Conservation (phyloP, 2,113 vertebrate genomes). For the Chloebia gouldiae region DNA sequence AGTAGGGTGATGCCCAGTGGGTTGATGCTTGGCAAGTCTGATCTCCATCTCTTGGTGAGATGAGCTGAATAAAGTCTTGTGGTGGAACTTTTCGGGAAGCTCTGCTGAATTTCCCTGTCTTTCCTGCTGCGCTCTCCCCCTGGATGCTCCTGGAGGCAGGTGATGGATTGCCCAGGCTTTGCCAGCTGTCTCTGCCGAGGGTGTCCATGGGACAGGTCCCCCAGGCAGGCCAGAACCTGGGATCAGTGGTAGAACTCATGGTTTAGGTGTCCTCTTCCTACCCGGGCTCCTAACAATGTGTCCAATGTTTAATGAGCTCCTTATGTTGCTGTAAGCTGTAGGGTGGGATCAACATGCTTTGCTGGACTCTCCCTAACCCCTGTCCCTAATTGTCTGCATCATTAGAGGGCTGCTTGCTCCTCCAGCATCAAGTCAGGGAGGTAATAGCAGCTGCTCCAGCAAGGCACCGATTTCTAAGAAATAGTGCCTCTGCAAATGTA, state of each 20-base stretch:
- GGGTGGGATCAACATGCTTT: background rate
- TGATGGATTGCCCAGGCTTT: background rate
- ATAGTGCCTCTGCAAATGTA: background rate
- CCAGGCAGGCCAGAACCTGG: background rate
- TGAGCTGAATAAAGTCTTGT: background rate
- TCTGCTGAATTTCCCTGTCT: background rate
- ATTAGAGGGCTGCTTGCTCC: background rate
- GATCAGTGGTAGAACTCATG: background rate
- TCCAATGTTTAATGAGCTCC: rapidly evolving
- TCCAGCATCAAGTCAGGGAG: background rate
- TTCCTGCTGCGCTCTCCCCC: background rate
- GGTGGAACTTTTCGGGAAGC: background rate
- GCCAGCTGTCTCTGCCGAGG: background rate
- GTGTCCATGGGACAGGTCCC: background rate
- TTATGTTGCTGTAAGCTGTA: rapidly evolving
- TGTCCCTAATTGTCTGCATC: background rate
- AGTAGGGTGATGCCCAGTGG: rapidly evolving
- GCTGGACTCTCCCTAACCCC: background rate
- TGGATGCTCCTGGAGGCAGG: rapidly evolving
- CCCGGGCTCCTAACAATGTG: background rate
- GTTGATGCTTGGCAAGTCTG: background rate
- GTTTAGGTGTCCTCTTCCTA: background rate
- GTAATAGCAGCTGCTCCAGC: background rate
- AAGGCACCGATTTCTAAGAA: background rate
- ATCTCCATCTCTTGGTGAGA: background rate